A percentile compares a stretch with the other conserved stretches of the same genome.
Evolutionary conservation across 2,113 vertebrate genomes (phyloP).

Genomic region (Alethe castanea): DNA sequence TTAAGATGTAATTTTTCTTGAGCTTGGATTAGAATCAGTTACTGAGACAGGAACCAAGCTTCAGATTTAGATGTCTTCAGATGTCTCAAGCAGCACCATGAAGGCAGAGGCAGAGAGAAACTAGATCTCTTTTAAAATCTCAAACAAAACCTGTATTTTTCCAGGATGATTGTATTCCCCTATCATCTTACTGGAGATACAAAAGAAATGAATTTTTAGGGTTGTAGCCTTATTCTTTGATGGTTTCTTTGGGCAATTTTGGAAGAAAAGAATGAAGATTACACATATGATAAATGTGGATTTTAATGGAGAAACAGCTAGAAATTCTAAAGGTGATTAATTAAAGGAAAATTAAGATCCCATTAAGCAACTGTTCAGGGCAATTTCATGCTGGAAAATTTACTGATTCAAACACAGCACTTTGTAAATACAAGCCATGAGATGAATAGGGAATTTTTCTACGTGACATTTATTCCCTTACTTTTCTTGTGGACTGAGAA

Average conservation of each 20-base stretch:
- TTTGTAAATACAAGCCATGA: slow-evolving; percentile 64
- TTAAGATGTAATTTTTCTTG: slow-evolving; percentile 42
- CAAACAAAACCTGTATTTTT: neutral
- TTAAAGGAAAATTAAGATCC: slow-evolving; percentile 71
- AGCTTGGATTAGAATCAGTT: slow-evolving; percentile 8
- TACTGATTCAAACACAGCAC: slow-evolving; percentile 37
- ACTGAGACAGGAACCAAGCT: neutral
- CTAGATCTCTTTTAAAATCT: neutral
- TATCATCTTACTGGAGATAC: neutral
- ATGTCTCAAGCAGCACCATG: neutral
- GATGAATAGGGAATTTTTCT: slow-evolving; percentile 42
- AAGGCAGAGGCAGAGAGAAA: neutral
- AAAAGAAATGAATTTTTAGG: neutral
- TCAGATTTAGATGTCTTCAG: slow-evolving; percentile 22
- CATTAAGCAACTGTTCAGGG: slow-evolving; percentile 74
- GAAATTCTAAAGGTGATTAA: slow-evolving; percentile 72
- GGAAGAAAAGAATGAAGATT: slow-evolving; percentile 55
- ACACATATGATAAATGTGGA: slow-evolving; percentile 54
- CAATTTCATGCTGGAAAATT: slow-evolving; percentile 71
- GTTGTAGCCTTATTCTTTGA: neutral
- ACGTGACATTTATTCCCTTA: slow-evolving; percentile 40
- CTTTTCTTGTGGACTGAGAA: slow-evolving; percentile 16
- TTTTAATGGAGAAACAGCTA: slow-evolving; percentile 63
- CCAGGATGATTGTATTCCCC: neutral
- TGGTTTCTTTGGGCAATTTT: slow-evolving; percentile 15